Evolutionary conservation across 2,113 vertebrate genomes (phyloP), one percentile per base, ranked within the genome.

Genomic region (Chaenocephalus aceratus): DNA sequence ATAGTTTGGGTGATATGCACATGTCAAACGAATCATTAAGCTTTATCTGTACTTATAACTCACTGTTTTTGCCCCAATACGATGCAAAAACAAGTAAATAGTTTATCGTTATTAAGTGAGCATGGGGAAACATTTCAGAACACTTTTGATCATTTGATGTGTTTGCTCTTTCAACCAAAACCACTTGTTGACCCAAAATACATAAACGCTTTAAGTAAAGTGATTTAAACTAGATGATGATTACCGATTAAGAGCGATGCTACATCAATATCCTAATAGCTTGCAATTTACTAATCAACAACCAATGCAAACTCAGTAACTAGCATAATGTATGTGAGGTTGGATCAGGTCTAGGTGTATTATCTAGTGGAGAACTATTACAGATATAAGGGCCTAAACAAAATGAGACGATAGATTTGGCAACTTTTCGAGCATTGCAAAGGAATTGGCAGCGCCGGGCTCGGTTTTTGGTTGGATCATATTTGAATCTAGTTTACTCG

Each of bases 261-360:
- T 36, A 63, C 52, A 68, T 48, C 6, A 14, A 21, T 60, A 56
- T 71, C 13, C 83, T 80, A 52, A 75, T 1, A 41, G 14, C 23
- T 46, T 46, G 66, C 48, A 67, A 58, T 86, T 83, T 62, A 23
- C 44, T 34, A 62, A 77, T 76, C 71, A 86, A 59, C 54, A 56
- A 51, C 3, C 34, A 73, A 62, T 23, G 30, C 8, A 58, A 82
- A 80, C 34, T 15, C 54, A n/a, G n/a, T 44, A 67, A 75, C 77
- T 78, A 49, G 57, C 46, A 54, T 66, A 3, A 71, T 51, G 77
- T 49, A 34, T 18, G 36, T 9, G 44, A 65, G 51, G 46, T 60
- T n/a, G 66, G 51, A 49, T 56, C 46, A 68, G 56, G 45, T 34
- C 2, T 53, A 65, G 36, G 26, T 30, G 3, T 30, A 30, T 30